Evolutionary conservation across 1,140 invertebrate genomes (phyloP), one percentile per base, ranked within the genome.

Genomic region (Anagrus nilaparvatae): DNA sequence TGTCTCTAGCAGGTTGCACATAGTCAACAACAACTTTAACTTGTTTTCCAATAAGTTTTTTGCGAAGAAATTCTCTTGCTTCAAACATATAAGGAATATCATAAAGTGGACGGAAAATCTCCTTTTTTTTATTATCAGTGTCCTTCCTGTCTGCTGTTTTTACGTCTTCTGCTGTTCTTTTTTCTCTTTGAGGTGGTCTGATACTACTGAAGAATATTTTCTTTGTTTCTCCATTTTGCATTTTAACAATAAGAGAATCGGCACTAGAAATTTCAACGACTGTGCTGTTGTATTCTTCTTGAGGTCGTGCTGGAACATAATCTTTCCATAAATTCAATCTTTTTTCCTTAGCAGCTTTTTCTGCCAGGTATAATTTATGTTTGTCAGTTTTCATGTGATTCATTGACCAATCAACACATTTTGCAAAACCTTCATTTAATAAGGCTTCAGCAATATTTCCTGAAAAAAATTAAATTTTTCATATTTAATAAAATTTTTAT

Each of bases 51-150:
- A 99, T 87, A 1, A 98, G 71, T 62, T 94, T 93, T 58, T 97
- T 97, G 20, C 97, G 76, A 3, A 99, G 69, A 60, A 91, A 98
- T 72, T 99, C 97, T 45, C 97, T 76, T 1, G 94, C 94, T 65
- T 99, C 95, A 63, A 87, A 97, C 87, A 99, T 92, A 76, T 85
- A 95, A 5, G 95, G 95, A 55, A 97, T 87, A 55, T 99, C 95
- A 61, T 98, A 99, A 0, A 99, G 74, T 2, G 92, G 89, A 45
- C 87, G 74, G 56, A 84, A 81, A n/a, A n/a, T n/a, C n/a, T n/a
- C n/a, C n/a, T n/a, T n/a, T n/a, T n/a, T n/a, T n/a, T n/a, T n/a
- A n/a, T n/a, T n/a, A n/a, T n/a, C n/a, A n/a, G n/a, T n/a, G 62
- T 78, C 77, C 61, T 76, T 71, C 45, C 76, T 59, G 48, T 77